phyloP scores from a whole-genome alignment of 1,140 invertebrate species.

The Epicauta chinensis region DNA sequence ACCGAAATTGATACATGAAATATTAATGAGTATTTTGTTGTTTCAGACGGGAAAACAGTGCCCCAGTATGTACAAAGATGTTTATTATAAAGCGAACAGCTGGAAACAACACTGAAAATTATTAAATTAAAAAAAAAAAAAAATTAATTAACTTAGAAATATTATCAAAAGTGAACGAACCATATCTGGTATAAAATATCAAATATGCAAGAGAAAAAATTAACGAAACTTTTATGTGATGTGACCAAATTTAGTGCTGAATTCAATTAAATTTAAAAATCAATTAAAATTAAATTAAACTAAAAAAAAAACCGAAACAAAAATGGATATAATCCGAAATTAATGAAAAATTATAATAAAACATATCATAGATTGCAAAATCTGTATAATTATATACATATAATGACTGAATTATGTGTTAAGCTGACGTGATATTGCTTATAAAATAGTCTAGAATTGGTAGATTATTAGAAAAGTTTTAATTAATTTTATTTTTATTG shows the following conservation, averaged over 20 bases:
- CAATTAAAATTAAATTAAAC: too few relatives aligned
- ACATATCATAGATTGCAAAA: constrained; percentile 27
- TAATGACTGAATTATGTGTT: constrained; percentile 19
- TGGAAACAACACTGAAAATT: constrained; percentile 58
- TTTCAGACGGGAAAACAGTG: constrained; percentile 69
- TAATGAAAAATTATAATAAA: constrained; percentile 15
- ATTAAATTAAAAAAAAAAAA: neutral
- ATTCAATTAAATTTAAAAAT: constrained; percentile 11
- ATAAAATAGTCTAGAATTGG: constrained; percentile 7
- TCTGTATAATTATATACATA: constrained; percentile 6
- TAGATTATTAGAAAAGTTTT: constrained; percentile 1
- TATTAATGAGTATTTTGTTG: constrained; percentile 26
- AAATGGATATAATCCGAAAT: too few relatives aligned
- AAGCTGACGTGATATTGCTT: constrained; percentile 16
- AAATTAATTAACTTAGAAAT: neutral
- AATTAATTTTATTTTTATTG: too few relatives aligned
- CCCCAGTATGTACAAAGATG: constrained; percentile 79
- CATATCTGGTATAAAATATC: constrained; percentile 1
- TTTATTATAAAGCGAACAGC: constrained; percentile 76
- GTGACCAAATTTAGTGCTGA: constrained; percentile 19
- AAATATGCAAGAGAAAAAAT: constrained; percentile 12
- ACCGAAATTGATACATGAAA: too few relatives aligned
- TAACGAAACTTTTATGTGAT: constrained; percentile 4
- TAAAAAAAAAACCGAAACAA: neutral
- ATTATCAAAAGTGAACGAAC: constrained; percentile 1